A percentile compares a stretch with the other conserved stretches of the same genome.
phyloP scores from a whole-genome alignment of 2,888 invertebrate species.

The Eupithecia pulchellata region DNA sequence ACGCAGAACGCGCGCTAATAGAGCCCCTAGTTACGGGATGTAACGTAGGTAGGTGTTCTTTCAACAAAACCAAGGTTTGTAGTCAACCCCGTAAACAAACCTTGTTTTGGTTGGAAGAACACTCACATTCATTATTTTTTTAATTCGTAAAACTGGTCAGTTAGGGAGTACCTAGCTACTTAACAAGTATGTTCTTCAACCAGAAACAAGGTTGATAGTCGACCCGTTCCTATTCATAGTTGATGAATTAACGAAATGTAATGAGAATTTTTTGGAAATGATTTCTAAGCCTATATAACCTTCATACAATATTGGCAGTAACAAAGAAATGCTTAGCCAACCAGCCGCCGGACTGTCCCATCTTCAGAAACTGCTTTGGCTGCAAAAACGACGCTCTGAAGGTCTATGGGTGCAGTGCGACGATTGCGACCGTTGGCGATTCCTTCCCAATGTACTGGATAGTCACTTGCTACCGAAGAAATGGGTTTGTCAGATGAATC shows the following conservation, averaged over 20 bases:
- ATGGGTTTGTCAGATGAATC: slow-evolving; percentile 88
- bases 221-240: too few relatives aligned
- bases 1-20: too few relatives aligned
- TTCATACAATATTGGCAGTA: slow-evolving; percentile 24
- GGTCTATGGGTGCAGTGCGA: slow-evolving; percentile 87
- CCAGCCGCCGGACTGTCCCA: slow-evolving; percentile 62
- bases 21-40: too few relatives aligned
- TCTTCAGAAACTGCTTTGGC: slow-evolving; percentile 70
- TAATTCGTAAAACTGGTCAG: too few relatives aligned
- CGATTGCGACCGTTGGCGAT: slow-evolving; percentile 86
- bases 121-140: too few relatives aligned
- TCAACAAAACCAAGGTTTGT: too few relatives aligned
- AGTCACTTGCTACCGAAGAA: slow-evolving; percentile 84
- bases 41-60: too few relatives aligned
- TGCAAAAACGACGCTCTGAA: slow-evolving; percentile 76
- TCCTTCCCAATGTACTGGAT: slow-evolving; percentile 82
- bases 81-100: too few relatives aligned
- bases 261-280: background rate
- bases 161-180: too few relatives aligned
- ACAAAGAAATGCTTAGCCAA: slow-evolving; percentile 68
- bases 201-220: too few relatives aligned
- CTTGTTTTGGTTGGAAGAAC: too few relatives aligned
- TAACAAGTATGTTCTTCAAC: too few relatives aligned
- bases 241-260: background rate
- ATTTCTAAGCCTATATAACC: background rate